Evolutionary conservation across 2,797 vertebrate genomes (phyloP), one percentile per base, ranked within the genome.

Genomic region (Falco columbarius): DNA sequence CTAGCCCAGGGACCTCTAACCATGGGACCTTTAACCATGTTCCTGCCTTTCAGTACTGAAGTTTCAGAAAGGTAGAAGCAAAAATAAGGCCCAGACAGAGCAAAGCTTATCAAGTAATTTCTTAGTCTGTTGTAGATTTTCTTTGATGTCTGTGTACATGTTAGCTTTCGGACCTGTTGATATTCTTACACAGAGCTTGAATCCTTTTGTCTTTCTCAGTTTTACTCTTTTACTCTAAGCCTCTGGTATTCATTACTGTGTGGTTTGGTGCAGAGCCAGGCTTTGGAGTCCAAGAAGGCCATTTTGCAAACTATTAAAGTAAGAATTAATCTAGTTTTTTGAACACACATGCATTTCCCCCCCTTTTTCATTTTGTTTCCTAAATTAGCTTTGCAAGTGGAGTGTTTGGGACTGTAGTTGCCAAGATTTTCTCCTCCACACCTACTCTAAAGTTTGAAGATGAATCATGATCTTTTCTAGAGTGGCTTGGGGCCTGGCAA

Each of bases 41-140:
- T 81, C 9, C 30, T 44, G 51, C 38, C 30, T 81, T 77, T 79
- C 66, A 74, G 77, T 42, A 42, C 40, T 42, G 40, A 15, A 42
- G 13, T 42, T 42, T 79, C 66, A 74, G 77, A 79, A 91, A 76
- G 13, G 19, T 26, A 79, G 55, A 21, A 75, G 49, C 11, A 65
- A 89, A 92, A 82, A 16, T 55, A 81, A 90, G 55, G 61, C 29
- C 34, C 23, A 89, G 59, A 29, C 23, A 70, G 49, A 82, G 16
- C 42, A 76, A 89, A 81, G 12, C n/a, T 77, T 89, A 94, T 27
- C 66, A 90, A 90, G 29, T 80, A 27, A 86, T 90, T 94, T 81
- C 58, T 79, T 86, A 62, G 24, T 92, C 44, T 66, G 8, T 71
- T 66, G 8, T 71, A 89, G 44, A 23, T 90, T 74, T 95, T 86